Percentiles rank a stretch among this genome's conserved stretches.
phyloP scores from a whole-genome alignment of 2,888 invertebrate genomes.

The Laspeyria flexula region DNA sequence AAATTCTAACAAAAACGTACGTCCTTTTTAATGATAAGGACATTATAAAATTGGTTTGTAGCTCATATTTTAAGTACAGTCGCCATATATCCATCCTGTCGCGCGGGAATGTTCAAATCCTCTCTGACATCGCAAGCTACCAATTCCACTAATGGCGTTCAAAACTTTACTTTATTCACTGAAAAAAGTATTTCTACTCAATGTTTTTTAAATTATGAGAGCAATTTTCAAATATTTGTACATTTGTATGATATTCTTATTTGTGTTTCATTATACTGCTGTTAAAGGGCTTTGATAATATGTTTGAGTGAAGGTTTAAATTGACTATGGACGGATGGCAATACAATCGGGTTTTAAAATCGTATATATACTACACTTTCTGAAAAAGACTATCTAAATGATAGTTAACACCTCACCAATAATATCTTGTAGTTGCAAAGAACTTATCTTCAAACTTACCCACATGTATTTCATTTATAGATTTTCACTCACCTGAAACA shows the following conservation, averaged over 20 bases:
- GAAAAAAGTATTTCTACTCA: constrained; percentile 62
- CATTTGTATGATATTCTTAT: too few relatives aligned
- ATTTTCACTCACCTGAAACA: constrained; percentile 56
- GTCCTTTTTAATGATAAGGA: too few relatives aligned
- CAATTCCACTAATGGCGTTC: not conserved
- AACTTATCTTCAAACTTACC: constrained; percentile 15
- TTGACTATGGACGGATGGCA: too few relatives aligned
- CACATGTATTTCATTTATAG: not conserved
- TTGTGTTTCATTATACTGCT: not conserved
- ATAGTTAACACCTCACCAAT: too few relatives aligned
- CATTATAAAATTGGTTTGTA: not conserved
- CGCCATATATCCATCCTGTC: not conserved
- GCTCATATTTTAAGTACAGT: not conserved
- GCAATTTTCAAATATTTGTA: too few relatives aligned
- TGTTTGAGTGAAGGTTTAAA: too few relatives aligned
- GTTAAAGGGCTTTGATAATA: too few relatives aligned
- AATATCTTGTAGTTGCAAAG: too few relatives aligned
- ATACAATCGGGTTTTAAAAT: too few relatives aligned
- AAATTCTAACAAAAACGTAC: too few relatives aligned
- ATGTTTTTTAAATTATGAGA: constrained; percentile 3
- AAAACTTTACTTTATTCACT: constrained; percentile 36
- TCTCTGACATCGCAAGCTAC: not conserved
- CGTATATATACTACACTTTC: too few relatives aligned
- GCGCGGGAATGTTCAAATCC: not conserved
- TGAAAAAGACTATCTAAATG: too few relatives aligned